Evolutionary conservation across 2,113 vertebrate species (phyloP).

Genomic region (Cheirogaleus medius): DNA sequence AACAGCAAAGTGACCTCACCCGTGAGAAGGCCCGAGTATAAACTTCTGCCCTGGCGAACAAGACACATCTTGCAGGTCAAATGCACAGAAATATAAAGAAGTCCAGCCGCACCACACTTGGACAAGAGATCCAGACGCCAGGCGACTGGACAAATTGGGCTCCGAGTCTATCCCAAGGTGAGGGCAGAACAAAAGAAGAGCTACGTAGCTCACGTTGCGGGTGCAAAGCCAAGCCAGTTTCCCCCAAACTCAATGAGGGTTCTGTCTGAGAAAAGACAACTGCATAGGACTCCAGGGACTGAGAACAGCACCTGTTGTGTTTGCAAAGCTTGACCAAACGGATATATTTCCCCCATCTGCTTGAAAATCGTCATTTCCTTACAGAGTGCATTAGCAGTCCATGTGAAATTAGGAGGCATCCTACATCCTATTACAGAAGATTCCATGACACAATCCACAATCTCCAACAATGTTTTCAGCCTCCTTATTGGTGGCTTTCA

Average conservation of each 20-base stretch:
- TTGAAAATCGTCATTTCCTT: not conserved
- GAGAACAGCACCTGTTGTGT: constrained; percentile 48
- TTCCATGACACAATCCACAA: not conserved
- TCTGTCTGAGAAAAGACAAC: constrained; percentile 31
- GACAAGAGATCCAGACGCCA: not conserved
- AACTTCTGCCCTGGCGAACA: not conserved
- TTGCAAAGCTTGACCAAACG: constrained; percentile 18
- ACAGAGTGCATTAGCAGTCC: not conserved
- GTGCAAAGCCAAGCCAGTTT: not conserved
- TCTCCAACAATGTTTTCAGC: not conserved
- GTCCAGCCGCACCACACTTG: not conserved
- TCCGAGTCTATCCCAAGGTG: not conserved
- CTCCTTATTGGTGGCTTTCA: not conserved
- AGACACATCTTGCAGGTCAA: not conserved
- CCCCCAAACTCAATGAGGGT: not conserved
- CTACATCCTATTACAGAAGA: not conserved
- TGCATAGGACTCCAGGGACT: not conserved
- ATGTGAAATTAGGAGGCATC: not conserved
- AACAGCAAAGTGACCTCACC: constrained; percentile 59
- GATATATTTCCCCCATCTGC: not conserved
- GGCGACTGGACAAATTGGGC: rapidly evolving
- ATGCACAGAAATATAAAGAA: not conserved
- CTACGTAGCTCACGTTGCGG: rapidly evolving
- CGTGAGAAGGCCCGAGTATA: not conserved
- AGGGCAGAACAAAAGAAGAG: not conserved